phyloP scores from a whole-genome alignment of 2,113 vertebrate species.

The Paracanthobrama guichenoti region DNA sequence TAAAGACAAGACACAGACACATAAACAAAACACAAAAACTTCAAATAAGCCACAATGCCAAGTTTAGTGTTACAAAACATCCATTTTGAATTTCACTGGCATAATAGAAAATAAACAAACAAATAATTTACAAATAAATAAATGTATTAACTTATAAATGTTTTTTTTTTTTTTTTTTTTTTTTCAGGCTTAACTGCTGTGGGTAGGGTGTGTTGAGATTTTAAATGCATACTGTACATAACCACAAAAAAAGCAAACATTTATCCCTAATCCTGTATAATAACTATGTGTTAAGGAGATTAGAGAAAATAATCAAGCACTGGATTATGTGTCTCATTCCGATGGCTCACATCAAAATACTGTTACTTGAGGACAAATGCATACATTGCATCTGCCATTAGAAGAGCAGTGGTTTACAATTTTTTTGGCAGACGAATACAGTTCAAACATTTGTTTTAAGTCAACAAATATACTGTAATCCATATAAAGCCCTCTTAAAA shows the following conservation, averaged over 20 bases:
- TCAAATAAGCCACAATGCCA: not conserved
- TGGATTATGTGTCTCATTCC: not conserved
- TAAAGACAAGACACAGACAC: not conserved
- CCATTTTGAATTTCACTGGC: not conserved
- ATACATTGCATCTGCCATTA: not conserved
- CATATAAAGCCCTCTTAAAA: not conserved
- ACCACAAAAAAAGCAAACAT: not conserved
- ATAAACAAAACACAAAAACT: too few species aligned
- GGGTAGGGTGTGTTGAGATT: conserved; percentile 28
- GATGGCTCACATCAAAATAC: not conserved
- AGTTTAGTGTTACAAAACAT: not conserved
- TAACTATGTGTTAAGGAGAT: not conserved
- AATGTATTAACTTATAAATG: too few species aligned
- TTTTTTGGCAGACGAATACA: not conserved
- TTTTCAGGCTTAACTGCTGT: not conserved
- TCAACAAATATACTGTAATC: not conserved
- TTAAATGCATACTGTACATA: not conserved
- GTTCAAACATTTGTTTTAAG: not conserved
- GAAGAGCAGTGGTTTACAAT: not conserved
- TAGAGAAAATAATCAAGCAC: not conserved
- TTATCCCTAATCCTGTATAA: not conserved
- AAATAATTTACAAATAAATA: too few species aligned
- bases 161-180: not conserved
- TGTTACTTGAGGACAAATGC: not conserved
- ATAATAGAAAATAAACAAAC: too few species aligned